Percentiles rank a stretch among this genome's conserved stretches.
Evolutionary conservation across 1,140 invertebrate genomes (phyloP).

Genomic region (Odontomachus brunneus): DNA sequence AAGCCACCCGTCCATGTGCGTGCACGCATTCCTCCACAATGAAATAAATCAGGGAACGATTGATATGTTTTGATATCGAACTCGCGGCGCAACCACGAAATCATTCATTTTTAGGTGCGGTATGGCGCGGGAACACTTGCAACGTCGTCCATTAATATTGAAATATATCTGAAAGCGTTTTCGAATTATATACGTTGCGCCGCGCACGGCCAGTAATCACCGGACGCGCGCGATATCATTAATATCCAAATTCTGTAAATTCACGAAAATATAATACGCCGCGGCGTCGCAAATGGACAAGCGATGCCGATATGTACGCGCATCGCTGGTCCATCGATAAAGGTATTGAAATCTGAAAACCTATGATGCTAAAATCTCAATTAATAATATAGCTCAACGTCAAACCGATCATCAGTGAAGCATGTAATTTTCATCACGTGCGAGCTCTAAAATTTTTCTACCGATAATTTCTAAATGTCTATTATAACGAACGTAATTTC

Average conservation of each 20-base stretch:
- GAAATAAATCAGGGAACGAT: slow-evolving; percentile 53
- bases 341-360: slow-evolving; percentile 34
- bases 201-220: slow-evolving; percentile 31
- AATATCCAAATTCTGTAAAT: slow-evolving; percentile 51
- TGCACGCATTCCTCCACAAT: slow-evolving; percentile 50
- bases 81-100: slow-evolving; percentile 42
- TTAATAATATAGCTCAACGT: not conserved
- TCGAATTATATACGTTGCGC: slow-evolving; percentile 51
- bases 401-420: not conserved
- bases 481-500: too few relatives aligned
- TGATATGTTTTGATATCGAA: slow-evolving; percentile 56
- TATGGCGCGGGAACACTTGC: slow-evolving; percentile 44
- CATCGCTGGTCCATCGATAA: slow-evolving; percentile 24
- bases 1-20: not conserved
- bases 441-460: too few relatives aligned
- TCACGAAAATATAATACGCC: slow-evolving; percentile 50
- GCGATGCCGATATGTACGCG: not conserved
- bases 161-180: slow-evolving; percentile 59
- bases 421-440: too few relatives aligned
- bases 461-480: too few relatives aligned
- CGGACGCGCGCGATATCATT: slow-evolving; percentile 37
- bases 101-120: slow-evolving; percentile 50
- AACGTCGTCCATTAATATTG: slow-evolving; percentile 50
- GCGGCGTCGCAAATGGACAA: slow-evolving; percentile 18
- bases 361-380: slow-evolving; percentile 25